Conservation (phyloP, 2,797 vertebrate genomes). For the Podarcis lilfordi region DNA sequence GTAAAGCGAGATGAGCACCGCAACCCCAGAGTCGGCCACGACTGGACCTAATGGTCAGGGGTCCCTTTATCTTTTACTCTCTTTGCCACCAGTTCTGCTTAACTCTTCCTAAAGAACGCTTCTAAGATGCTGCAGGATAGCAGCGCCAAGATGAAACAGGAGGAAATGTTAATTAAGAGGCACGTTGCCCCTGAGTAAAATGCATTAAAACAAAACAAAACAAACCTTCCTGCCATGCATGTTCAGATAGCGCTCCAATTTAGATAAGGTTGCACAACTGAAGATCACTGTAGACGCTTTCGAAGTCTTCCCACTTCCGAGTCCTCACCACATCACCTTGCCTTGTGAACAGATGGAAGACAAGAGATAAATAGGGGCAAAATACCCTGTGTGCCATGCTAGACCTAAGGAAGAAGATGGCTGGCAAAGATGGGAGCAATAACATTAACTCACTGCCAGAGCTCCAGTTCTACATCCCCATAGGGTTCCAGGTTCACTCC, state of each 20-base stretch:
- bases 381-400: background rate
- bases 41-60: too few relatives aligned
- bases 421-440: background rate
- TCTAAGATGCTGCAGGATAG: background rate
- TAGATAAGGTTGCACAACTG: background rate
- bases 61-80: too few relatives aligned
- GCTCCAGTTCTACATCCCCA: background rate
- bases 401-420: background rate
- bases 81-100: background rate
- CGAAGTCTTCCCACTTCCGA: background rate
- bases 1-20: too few relatives aligned
- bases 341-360: background rate
- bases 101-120: background rate
- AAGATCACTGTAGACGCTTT: background rate
- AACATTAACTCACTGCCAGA: background rate
- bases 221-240: background rate
- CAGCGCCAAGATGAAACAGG: background rate
- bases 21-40: too few relatives aligned
- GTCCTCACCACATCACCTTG: background rate
- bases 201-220: background rate
- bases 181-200: background rate
- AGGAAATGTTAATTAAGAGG: background rate
- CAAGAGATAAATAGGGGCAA: background rate
- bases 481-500: background rate
- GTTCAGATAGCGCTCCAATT: background rate